A percentile compares a stretch with the other conserved stretches of the same genome.
These are phyloP conservation scores for Hexactinellida sp. DNA, from an alignment of 37 sponge, comb jelly and placozoan genomes.

Conservation along the genomic window DNA sequence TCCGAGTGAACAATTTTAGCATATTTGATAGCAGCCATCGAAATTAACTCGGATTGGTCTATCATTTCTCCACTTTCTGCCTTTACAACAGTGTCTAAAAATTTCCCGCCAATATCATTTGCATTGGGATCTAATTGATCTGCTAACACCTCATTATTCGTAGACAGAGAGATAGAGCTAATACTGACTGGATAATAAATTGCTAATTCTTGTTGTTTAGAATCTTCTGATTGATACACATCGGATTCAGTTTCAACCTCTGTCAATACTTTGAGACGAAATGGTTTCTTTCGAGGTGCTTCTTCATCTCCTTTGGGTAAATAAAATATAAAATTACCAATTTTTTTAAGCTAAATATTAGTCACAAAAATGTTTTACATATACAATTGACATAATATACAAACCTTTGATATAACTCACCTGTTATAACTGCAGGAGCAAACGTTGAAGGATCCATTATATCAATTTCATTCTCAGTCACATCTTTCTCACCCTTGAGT, in stretches of 20 bases:
- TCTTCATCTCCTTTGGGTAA: not conserved
- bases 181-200: conserved; percentile 2
- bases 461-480: conserved; percentile 9
- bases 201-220: conserved; percentile 10
- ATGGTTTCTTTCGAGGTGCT: not conserved
- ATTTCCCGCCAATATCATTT: not conserved
- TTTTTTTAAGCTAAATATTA: too few species aligned
- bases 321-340: too few species aligned
- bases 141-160: not conserved
- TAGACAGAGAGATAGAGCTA: not conserved
- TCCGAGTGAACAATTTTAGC: not conserved
- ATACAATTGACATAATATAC: too few species aligned
- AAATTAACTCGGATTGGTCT: not conserved
- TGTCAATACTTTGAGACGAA: not conserved
- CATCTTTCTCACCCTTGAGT: not conserved
- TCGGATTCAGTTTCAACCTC: not conserved
- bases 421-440: not conserved
- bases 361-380: too few species aligned
- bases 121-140: not conserved
- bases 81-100: not conserved
- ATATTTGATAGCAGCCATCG: not conserved
- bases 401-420: too few species aligned
- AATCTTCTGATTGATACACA: not conserved
- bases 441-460: conserved; percentile 14
- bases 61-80: not conserved